Evolutionary conservation across 2,888 invertebrate genomes (phyloP).

Genomic region (Parelbella ahira): DNA sequence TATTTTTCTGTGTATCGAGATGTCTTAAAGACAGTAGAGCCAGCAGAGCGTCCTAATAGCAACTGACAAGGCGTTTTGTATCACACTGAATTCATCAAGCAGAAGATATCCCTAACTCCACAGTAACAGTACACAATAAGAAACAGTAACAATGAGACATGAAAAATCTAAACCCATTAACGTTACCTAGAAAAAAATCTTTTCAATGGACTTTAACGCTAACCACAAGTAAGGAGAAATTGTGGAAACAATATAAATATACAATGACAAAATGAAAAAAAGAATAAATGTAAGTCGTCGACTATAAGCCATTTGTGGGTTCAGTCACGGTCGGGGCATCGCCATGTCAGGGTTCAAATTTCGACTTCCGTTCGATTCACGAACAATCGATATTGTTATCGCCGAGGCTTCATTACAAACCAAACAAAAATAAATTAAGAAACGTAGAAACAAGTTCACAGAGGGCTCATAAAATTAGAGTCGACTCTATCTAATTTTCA

Average conservation of each 20-base stretch:
- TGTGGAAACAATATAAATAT: conserved; percentile 23
- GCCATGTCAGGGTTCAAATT: conserved; percentile 68
- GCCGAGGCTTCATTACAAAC: conserved; percentile 63
- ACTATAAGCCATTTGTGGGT: conserved; percentile 45
- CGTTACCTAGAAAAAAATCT: neutral
- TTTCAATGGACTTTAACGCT: conserved; percentile 7
- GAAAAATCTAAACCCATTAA: too few relatives aligned
- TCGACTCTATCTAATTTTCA: conserved; percentile 21
- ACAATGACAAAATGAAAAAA: conserved; percentile 25
- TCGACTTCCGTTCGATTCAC: conserved; percentile 67
- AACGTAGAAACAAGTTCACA: conserved; percentile 25
- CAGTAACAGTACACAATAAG: too few relatives aligned
- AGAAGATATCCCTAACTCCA: too few relatives aligned
- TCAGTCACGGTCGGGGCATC: conserved; percentile 68
- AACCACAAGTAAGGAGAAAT: conserved; percentile 21
- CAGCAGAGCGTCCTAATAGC: conserved; percentile 23
- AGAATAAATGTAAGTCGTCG: conserved; percentile 22
- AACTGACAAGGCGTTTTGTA: conserved; percentile 2
- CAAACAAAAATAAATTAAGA: conserved; percentile 59
- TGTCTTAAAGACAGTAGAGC: conserved; percentile 20
- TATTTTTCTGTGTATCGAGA: conserved; percentile 47
- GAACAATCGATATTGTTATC: conserved; percentile 73
- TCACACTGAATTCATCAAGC: too few relatives aligned
- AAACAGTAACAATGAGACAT: too few relatives aligned
- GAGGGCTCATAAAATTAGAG: conserved; percentile 17